A percentile compares a stretch with the other conserved stretches of the same genome.
phyloP scores from a whole-genome alignment of 2,113 vertebrate genomes.

The Copsychus sechellarum region DNA sequence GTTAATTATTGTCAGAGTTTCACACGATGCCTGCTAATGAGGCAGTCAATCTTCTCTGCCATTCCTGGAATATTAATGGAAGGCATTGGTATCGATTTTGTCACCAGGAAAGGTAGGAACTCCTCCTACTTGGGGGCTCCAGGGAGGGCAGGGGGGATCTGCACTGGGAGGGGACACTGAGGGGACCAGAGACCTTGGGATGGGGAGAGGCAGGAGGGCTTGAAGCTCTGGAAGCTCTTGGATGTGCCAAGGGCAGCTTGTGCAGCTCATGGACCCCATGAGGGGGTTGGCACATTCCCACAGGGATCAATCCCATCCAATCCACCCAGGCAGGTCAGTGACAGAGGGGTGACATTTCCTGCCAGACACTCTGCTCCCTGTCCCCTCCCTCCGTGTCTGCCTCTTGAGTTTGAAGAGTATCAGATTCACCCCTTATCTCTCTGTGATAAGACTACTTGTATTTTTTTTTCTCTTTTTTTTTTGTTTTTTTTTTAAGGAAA shows the following conservation, averaged over 20 bases:
- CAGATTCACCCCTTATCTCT: not conserved
- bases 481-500: not conserved
- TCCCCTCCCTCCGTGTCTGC: not conserved
- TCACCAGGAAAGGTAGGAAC: not conserved
- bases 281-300: not conserved
- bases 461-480: no score
- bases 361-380: rapidly evolving
- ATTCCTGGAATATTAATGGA: constrained; percentile 76
- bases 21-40: constrained; percentile 79
- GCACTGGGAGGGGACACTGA: not conserved
- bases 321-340: not conserved
- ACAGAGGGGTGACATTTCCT: not conserved
- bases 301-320: not conserved
- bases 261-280: rapidly evolving
- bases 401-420: not conserved
- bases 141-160: not conserved
- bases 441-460: not conserved
- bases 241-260: rapidly evolving
- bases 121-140: not conserved
- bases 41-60: constrained; percentile 80
- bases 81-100: constrained; percentile 28
- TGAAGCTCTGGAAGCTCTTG: not conserved
- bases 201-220: not conserved
- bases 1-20: constrained; percentile 85
- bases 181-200: not conserved